Evolutionary conservation across 1,140 invertebrate genomes (phyloP), one percentile per base, ranked within the genome.

Genomic region (Propsilocerus akamusi): DNA sequence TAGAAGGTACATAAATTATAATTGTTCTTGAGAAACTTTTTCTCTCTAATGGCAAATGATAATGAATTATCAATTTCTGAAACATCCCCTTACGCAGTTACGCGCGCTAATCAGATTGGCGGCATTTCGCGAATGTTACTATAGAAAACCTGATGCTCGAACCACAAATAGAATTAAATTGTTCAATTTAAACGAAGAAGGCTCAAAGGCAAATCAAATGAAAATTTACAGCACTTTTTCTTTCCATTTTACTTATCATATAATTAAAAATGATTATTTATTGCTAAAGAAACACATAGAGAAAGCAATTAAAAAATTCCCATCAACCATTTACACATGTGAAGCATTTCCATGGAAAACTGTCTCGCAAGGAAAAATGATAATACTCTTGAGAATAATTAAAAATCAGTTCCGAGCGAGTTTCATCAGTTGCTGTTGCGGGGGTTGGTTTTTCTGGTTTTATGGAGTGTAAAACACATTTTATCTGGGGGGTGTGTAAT

Each of bases 351-450:
- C 34, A 41, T 10, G 22, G 5, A 41, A 17, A 20, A 17, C 5
- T 37, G 11, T 17, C 34, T 14, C 2, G 14, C 28, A 17, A 20
- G 22, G 14, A 37, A 14, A 41, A 41, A 41, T 41, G 34, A 41
- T 41, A 41, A 41, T 41, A 41, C 34, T 41, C 34, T 41, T 41
- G 34, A 41, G 34, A 41, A 41, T 41, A 41, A 41, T 41, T 41
- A 41, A 41, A 41, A 41, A 41, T 41, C 34, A 41, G 34, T 41
- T 41, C 17, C 8, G 34, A 41, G 34, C n/a, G 28, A 11, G 4
- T 17, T 41, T 41, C 34, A 20, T n/a, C n/a, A n/a, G 10, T 30
- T 30, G 28, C 28, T 6, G 10, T 8, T n/a, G 10, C n/a, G 28
- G n/a, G 34, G 34, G 34, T 41, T 41, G 34, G 17, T 20, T 20